Percentiles rank a stretch among this genome's conserved stretches.
Evolutionary conservation across 2,113 vertebrate species (phyloP).

Genomic region (Eptesicus fuscus): DNA sequence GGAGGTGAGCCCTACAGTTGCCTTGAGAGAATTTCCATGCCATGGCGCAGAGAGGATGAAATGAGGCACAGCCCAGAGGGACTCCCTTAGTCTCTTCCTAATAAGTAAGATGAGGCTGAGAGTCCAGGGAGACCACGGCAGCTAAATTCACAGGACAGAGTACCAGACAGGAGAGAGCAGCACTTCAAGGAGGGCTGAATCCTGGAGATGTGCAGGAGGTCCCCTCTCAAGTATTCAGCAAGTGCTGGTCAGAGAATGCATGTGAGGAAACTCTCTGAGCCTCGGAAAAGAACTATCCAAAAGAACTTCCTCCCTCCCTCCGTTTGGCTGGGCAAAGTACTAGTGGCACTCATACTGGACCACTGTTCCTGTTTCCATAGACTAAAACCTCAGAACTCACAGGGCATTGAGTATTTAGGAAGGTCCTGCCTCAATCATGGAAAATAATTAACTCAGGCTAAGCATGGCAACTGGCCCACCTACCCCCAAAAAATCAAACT

Average conservation of each 20-base stretch:
- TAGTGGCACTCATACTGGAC: not conserved
- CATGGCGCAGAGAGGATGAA: not conserved
- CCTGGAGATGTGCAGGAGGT: not conserved
- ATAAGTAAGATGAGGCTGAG: not conserved
- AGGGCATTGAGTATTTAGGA: not conserved
- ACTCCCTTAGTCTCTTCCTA: not conserved
- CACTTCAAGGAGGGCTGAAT: not conserved
- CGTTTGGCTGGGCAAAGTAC: not conserved
- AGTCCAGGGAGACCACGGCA: not conserved
- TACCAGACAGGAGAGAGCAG: not conserved
- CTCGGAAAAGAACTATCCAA: not conserved
- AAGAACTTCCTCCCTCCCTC: not conserved
- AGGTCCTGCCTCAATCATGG: not conserved
- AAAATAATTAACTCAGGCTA: not conserved
- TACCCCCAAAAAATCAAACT: not conserved
- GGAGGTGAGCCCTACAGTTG: not conserved
- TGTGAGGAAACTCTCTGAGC: not conserved
- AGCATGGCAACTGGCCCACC: not conserved
- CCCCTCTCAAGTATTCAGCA: not conserved
- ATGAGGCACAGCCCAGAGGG: not conserved
- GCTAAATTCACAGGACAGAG: not conserved
- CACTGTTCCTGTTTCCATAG: not conserved
- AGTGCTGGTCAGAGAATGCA: not conserved
- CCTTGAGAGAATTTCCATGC: not conserved
- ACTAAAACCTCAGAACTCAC: not conserved